Conservation (phyloP, 2,113 vertebrate genomes). For the Heptranchias perlo region DNA sequence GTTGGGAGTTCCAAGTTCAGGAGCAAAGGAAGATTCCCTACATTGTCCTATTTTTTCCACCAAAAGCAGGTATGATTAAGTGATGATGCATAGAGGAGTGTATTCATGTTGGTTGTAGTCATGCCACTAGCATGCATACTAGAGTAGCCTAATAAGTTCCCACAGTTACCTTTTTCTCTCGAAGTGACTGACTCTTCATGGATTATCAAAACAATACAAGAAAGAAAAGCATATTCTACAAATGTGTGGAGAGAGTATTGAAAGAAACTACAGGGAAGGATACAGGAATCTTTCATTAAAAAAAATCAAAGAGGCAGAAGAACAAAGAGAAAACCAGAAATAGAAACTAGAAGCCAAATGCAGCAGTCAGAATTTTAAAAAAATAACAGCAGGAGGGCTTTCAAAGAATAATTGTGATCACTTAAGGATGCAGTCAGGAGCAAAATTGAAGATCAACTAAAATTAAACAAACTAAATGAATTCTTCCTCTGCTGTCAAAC, state of each 20-base stretch:
- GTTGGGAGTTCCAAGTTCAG: slow-evolving; percentile 96
- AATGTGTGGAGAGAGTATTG: not conserved
- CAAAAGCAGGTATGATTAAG: slow-evolving; percentile 77
- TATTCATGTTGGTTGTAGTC: not conserved
- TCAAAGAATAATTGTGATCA: no score
- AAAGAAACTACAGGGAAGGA: not conserved
- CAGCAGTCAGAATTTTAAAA: not conserved
- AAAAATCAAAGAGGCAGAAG: not conserved
- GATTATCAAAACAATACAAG: not conserved
- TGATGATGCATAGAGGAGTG: not conserved
- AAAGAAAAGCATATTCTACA: not conserved
- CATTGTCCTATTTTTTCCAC: slow-evolving; percentile 89
- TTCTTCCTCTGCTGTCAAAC: no score
- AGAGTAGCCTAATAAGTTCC: not conserved
- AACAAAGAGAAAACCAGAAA: not conserved
- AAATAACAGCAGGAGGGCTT: not conserved
- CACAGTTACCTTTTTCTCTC: not conserved
- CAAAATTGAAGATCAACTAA: no score
- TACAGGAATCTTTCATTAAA: not conserved
- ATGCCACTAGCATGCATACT: not conserved
- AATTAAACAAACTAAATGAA: no score
- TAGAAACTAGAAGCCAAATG: not conserved
- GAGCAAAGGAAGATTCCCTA: slow-evolving; percentile 96
- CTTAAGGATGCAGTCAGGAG: no score
- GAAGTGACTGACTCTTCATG: not conserved